Evolutionary conservation across 2,797 vertebrate species (phyloP).

Genomic region (Trachurus trachurus): DNA sequence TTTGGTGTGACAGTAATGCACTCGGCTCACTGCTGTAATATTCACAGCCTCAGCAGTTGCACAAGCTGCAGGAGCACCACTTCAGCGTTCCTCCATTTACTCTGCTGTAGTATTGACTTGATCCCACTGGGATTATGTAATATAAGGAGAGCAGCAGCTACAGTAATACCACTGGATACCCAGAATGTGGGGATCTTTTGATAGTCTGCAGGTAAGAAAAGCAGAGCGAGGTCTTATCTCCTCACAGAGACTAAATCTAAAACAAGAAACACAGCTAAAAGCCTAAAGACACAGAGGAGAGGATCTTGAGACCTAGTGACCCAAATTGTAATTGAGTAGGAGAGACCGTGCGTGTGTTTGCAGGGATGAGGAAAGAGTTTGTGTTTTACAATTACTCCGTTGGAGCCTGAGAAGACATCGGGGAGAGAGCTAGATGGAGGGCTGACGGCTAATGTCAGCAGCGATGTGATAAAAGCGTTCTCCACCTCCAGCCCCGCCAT

Average conservation of each 20-base stretch:
- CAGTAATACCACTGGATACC: background rate
- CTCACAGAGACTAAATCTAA: background rate
- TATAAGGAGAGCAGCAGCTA: background rate
- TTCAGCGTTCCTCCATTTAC: constrained; percentile 24
- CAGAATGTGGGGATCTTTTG: background rate
- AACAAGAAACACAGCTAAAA: constrained; percentile 11
- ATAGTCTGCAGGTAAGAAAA: constrained; percentile 12
- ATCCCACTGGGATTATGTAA: constrained; percentile 26
- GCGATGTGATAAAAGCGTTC: constrained; percentile 39
- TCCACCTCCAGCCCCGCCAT: constrained; percentile 28
- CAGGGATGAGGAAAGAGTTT: constrained; percentile 11
- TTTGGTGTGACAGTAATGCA: constrained; percentile 39
- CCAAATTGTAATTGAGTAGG: constrained; percentile 12
- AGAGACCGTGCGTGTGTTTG: constrained; percentile 4
- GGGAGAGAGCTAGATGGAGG: constrained; percentile 1
- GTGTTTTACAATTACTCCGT: constrained; percentile 6
- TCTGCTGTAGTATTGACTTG: constrained; percentile 1
- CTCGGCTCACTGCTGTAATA: constrained; percentile 45
- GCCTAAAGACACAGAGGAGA: constrained; percentile 6
- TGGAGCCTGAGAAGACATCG: constrained; percentile 16
- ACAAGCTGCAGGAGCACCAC: constrained; percentile 43
- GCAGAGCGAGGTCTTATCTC: background rate
- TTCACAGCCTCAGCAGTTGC: constrained; percentile 47
- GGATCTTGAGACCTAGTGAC: constrained; percentile 17
- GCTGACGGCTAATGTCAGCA: constrained; percentile 30